Conservation (phyloP, 1,140 invertebrate genomes). For the Scaptomyza hsui region DNA sequence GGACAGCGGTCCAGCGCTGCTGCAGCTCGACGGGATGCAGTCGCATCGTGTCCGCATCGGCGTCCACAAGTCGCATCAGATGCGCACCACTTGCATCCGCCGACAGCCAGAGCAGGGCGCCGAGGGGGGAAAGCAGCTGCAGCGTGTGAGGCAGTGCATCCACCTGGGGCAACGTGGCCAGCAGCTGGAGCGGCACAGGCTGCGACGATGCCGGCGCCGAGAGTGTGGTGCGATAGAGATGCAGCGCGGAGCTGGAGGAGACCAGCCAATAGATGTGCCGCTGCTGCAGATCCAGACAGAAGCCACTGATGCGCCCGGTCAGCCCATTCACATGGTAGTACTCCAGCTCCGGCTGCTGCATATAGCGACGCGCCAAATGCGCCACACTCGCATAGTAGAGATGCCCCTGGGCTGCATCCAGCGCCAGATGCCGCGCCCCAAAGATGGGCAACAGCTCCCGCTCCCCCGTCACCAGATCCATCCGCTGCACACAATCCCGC, state of each 20-base stretch:
- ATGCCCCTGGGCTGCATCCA: constrained; percentile 92
- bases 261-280: constrained; percentile 92
- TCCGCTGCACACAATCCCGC: constrained; percentile 58
- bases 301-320: constrained; percentile 87
- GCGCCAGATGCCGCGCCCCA: constrained; percentile 88
- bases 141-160: constrained; percentile 44
- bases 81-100: constrained; percentile 12
- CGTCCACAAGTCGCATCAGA: constrained; percentile 5
- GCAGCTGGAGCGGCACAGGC: constrained; percentile 6
- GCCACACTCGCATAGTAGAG: constrained; percentile 95
- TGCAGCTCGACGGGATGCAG: neutral
- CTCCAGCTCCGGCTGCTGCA: constrained; percentile 43
- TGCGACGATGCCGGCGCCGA: neutral
- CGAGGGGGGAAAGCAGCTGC: constrained; percentile 37
- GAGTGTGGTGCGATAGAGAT: constrained; percentile 43
- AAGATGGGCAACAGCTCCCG: constrained; percentile 64
- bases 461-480: constrained; percentile 57
- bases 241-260: constrained; percentile 86
- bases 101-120: constrained; percentile 52
- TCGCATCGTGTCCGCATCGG: neutral
- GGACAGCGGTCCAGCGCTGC: constrained; percentile 26
- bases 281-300: constrained; percentile 91
- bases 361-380: constrained; percentile 89
- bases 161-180: neutral
- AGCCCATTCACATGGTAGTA: constrained; percentile 62